Conservation (phyloP, 1,140 invertebrate species). For the Microplitis mediator region DNA sequence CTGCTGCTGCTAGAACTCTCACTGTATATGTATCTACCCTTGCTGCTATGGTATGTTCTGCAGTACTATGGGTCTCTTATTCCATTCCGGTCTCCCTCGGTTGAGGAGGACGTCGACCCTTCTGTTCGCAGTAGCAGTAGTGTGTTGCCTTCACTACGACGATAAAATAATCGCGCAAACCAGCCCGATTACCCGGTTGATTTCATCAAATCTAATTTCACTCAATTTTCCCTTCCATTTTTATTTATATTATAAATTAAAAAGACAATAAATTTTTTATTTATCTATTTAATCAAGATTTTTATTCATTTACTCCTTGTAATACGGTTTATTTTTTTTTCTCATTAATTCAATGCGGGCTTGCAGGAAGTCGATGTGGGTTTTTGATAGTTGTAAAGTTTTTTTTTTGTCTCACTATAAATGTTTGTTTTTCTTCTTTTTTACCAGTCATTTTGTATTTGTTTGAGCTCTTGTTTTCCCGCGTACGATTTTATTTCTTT, state of each 20-base stretch:
- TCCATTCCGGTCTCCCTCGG: not conserved
- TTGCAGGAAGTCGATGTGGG: too few relatives aligned
- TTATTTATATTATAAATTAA: not conserved
- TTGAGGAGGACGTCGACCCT: constrained; percentile 20
- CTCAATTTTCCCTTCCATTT: not conserved
- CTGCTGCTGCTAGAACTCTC: too few relatives aligned
- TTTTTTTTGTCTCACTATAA: too few relatives aligned
- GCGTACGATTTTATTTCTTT: not conserved
- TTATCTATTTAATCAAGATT: too few relatives aligned
- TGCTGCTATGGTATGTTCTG: not conserved
- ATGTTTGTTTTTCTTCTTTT: too few relatives aligned
- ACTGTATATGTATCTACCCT: too few relatives aligned
- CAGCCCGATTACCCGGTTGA: constrained; percentile 16
- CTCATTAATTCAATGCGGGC: too few relatives aligned
- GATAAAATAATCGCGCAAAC: constrained; percentile 20
- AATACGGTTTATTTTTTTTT: too few relatives aligned
- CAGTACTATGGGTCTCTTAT: not conserved
- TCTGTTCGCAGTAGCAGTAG: not conserved
- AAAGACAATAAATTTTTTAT: too few relatives aligned
- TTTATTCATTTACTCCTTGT: too few relatives aligned
- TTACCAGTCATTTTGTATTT: not conserved
- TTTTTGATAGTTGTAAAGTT: too few relatives aligned
- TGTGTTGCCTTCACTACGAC: not conserved
- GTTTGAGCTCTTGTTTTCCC: too few relatives aligned
- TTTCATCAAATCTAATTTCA: constrained; percentile 11